phyloP scores from a whole-genome alignment of 2,888 invertebrate genomes.

The Thymelicus sylvestris region DNA sequence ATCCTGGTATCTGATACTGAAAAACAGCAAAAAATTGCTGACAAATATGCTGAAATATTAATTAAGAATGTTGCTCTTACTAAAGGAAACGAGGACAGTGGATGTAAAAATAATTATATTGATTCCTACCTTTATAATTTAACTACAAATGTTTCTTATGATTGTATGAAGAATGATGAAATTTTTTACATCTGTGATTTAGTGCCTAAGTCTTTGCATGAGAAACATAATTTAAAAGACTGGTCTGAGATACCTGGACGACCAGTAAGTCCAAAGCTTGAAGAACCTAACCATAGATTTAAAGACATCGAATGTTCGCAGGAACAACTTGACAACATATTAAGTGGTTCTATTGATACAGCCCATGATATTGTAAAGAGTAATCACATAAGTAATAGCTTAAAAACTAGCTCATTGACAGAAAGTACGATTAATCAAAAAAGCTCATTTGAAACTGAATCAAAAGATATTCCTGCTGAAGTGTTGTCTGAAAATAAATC shows the following conservation, averaged over 20 bases:
- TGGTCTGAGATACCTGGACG: slow-evolving; percentile 87
- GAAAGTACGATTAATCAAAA: neutral
- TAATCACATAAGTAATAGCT: neutral
- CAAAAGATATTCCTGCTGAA: neutral
- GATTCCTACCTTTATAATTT: slow-evolving; percentile 53
- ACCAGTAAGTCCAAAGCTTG: slow-evolving; percentile 79
- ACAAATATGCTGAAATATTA: slow-evolving; percentile 68
- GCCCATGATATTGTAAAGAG: slow-evolving; percentile 55
- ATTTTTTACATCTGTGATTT: slow-evolving; percentile 78
- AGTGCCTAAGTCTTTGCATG: slow-evolving; percentile 66
- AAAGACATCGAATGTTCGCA: slow-evolving; percentile 65
- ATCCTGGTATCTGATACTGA: slow-evolving; percentile 57
- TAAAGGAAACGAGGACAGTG: slow-evolving; percentile 5
- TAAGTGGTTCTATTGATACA: slow-evolving; percentile 64
- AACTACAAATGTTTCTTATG: slow-evolving; percentile 60
- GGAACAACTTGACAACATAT: slow-evolving; percentile 65
- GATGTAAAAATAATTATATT: slow-evolving; percentile 32
- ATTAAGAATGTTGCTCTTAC: slow-evolving; percentile 44
- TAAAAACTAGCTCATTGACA: neutral
- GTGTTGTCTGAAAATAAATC: neutral
- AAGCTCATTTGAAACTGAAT: neutral
- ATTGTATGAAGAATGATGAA: slow-evolving; percentile 55
- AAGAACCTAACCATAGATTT: slow-evolving; percentile 54
- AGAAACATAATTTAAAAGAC: slow-evolving; percentile 83
- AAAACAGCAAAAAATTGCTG: slow-evolving; percentile 62